Percentiles rank a stretch among this genome's conserved stretches.
These are phyloP conservation scores for Dasypus novemcinctus DNA, from an alignment of 2,113 vertebrate genomes.

Conservation along the genomic window DNA sequence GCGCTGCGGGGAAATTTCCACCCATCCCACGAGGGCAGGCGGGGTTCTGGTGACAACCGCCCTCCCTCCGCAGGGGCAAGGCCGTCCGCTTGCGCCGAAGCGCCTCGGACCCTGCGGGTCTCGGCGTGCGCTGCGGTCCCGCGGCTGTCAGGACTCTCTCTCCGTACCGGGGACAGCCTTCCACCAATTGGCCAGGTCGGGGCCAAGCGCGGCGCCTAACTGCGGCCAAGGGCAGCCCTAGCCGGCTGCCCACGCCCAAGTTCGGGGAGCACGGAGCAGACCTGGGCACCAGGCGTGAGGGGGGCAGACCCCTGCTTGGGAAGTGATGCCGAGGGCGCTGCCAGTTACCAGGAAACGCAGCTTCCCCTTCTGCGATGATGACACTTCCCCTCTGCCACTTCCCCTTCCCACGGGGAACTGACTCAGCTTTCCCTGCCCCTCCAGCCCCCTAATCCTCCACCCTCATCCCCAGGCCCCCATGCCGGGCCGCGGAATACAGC, in stretches of 20 bases:
- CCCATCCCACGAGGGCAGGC: slow-evolving; percentile 54
- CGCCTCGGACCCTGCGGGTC: background rate
- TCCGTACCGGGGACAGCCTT: background rate
- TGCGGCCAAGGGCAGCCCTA: background rate
- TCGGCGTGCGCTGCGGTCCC: background rate
- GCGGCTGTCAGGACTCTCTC: background rate
- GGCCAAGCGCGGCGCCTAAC: background rate
- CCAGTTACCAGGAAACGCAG: slow-evolving; percentile 74
- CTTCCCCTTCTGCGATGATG: slow-evolving; percentile 76
- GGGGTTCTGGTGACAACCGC: slow-evolving; percentile 43
- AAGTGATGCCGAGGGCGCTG: slow-evolving; percentile 48
- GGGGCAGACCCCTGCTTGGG: slow-evolving; percentile 4
- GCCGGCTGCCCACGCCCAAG: background rate
- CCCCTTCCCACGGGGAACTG: slow-evolving; percentile 80
- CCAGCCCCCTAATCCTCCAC: slow-evolving; percentile 21
- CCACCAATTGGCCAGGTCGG: background rate
- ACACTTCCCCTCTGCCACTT: slow-evolving; percentile 77
- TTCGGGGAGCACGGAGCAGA: background rate
- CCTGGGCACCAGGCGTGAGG: background rate
- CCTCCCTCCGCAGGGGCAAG: slow-evolving; percentile 4
- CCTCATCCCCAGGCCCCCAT: slow-evolving; percentile 14
- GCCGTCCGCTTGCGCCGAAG: background rate
- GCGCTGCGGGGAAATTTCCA: slow-evolving; percentile 76
- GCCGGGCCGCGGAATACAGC: background rate
- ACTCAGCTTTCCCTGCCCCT: slow-evolving; percentile 77